Evolutionary conservation across 2,888 invertebrate genomes (phyloP).

Genomic region (Pristionchus entomophagus): DNA sequence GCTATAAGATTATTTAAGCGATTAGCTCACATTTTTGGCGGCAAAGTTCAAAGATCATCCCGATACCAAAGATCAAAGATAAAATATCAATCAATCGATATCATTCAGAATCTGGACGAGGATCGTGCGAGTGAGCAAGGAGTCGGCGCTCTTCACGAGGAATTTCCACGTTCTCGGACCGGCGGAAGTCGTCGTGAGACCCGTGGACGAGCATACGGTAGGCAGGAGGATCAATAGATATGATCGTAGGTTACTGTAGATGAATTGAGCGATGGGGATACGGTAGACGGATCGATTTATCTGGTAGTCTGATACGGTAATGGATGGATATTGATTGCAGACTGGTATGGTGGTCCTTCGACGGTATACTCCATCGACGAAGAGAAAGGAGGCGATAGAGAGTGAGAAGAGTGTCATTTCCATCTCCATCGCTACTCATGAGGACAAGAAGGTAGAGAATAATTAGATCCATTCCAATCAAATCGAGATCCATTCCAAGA

Average conservation of each 20-base stretch:
- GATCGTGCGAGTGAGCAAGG: background rate
- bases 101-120: constrained; percentile 25
- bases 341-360: constrained; percentile 33
- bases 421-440: constrained; percentile 18
- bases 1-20: too few species aligned
- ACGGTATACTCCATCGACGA: constrained; percentile 12
- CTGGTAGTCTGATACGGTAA: background rate
- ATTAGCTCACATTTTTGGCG: too few species aligned
- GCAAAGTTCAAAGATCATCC: too few species aligned
- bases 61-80: too few species aligned
- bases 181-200: background rate
- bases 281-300: background rate
- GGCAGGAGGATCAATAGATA: too few species aligned
- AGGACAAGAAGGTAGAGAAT: background rate
- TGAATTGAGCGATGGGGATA: background rate
- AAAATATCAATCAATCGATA: background rate
- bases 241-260: too few species aligned
- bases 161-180: constrained; percentile 39
- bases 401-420: constrained; percentile 44
- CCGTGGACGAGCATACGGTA: constrained; percentile 32
- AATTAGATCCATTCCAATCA: background rate
- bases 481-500: too few species aligned
- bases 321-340: background rate
- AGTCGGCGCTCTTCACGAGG: background rate
- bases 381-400: constrained; percentile 7